phyloP scores from a whole-genome alignment of 1,140 invertebrate species.

The Halyomorpha halys region DNA sequence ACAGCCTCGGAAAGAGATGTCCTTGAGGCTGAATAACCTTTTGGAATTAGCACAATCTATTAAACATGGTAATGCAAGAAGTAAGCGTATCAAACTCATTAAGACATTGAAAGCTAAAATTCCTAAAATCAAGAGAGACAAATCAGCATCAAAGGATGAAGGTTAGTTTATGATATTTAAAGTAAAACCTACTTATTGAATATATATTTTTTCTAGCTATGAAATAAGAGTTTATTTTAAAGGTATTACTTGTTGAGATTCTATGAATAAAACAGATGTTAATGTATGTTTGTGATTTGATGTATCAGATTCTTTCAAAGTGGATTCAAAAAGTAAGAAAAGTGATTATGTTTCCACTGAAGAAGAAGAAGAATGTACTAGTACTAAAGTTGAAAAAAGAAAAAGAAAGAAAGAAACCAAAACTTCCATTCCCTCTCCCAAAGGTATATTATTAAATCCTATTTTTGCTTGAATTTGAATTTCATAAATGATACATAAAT shows the following conservation, averaged over 20 bases:
- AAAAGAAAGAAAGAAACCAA: neutral
- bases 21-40: constrained; percentile 44
- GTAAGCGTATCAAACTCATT: constrained; percentile 43
- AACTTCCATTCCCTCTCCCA: neutral
- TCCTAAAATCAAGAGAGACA: constrained; percentile 33
- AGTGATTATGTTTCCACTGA: neutral
- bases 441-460: neutral
- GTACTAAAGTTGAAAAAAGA: constrained; percentile 1
- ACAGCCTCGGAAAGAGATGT: constrained; percentile 35
- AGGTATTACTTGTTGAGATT: no score
- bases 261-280: no score
- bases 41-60: constrained; percentile 42
- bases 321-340: no score
- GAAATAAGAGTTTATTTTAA: no score
- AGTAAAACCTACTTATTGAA: no score
- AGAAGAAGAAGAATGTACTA: constrained; percentile 1
- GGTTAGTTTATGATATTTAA: neutral
- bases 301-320: no score
- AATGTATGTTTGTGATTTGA: no score
- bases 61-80: constrained; percentile 40
- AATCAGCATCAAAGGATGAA: neutral
- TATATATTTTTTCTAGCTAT: no score
- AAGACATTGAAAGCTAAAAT: constrained; percentile 40
- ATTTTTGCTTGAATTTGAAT: no score
- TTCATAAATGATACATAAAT: no score